Base-by-base conservation (phyloP, 2,113 vertebrate species). In the Bubo bubo region DNA sequence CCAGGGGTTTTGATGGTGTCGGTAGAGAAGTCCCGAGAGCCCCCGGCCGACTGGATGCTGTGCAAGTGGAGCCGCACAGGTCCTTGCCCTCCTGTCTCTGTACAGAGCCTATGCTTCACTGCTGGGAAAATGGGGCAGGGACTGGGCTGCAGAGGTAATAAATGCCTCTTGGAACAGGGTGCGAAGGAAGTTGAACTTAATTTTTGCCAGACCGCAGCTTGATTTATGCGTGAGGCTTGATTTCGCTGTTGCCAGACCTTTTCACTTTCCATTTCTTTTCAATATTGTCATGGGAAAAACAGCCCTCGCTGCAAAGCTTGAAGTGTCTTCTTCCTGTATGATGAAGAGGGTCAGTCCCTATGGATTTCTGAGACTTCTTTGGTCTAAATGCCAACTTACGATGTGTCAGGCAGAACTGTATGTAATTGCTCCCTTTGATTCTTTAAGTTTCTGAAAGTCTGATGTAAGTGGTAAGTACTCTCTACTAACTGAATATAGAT, bases 1-100 rank as follows among this genome's bases (percentile, higher is more conserved):
- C 14, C 6, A 0, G 11, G 30, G 71, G 2, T 64, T 45, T 28
- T 19, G 37, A 27, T 7, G 8, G 52, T 10, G 0, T 59, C 2
- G 1, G 7, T n/a, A 3, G 3, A 2, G 43, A 17, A 37, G 34
- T 50, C 74, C 27, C 6, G 37, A 52, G 52, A 32, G 45, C 13
- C 45, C 53, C 17, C 60, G 12, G 43, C 81, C 3, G 43, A 16
- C 43, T 45, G 43, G 43, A 18, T 45, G 17, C 43, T 45, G 1
- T 27, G 28, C 23, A 12, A 26, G 66, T 7, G 23, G 67, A 53
- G 20, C 50, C 1, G 4, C 23, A 2, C 23, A 5, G 53, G 11
- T 27, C 43, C 50, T 50, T 37, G 66, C 34, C 20, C 45, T 47
- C 45, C 32, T 34, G 14, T 7, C 41, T 35, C 49, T 12, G 18